Base-by-base conservation (phyloP, 1,140 invertebrate genomes). In the Centruroides vittatus region DNA sequence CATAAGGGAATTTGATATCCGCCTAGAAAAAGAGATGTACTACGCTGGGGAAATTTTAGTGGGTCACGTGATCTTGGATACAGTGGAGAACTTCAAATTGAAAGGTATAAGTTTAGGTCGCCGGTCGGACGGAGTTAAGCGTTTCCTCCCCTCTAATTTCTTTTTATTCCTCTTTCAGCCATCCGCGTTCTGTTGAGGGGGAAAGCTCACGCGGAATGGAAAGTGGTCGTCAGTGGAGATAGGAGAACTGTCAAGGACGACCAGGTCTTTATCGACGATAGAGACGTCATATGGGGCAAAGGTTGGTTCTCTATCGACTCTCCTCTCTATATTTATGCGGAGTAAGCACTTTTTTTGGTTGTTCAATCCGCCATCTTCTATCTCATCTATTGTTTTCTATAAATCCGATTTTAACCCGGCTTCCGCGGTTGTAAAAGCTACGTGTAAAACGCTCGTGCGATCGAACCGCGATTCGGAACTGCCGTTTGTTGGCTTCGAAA, bases 121-220 rank as follows among this genome's bases (percentile, higher is more conserved):
- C 5, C 41, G 41, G 41, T 41, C 41, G 41, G 23, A 41, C 8
- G 41, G 41, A 23, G 23, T 8, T 1, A 5, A 41, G 41, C 41
- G 5, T 41, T 41, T 41, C 23, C 23, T 23, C 23, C 23, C 23
- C 23, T 23, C 23, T 23, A 23, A 23, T 23, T 41, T 41, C 41
- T 8, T 57, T 69, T 66, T 61, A 62, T 69, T 61, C 64, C 61
- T 66, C 74, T 78, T 64, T 0, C 71, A 88, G 87, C 84, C 13
- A 84, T 90, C 65, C 77, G 85, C 52, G 81, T 89, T 12, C 77
- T 84, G 12, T 73, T 89, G 46, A 74, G 86, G 57, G 86, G 87
- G 4, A 86, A 86, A 72, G 86, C 84, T 3, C 85, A 88, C 65
- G 84, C 84, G 0, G 86, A 89, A 74, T 88, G 86, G 86, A 88